Percentiles rank a stretch among this genome's conserved stretches.
Evolutionary conservation across 2,113 vertebrate species (phyloP).

Genomic region (Proterorhinus semilunaris): DNA sequence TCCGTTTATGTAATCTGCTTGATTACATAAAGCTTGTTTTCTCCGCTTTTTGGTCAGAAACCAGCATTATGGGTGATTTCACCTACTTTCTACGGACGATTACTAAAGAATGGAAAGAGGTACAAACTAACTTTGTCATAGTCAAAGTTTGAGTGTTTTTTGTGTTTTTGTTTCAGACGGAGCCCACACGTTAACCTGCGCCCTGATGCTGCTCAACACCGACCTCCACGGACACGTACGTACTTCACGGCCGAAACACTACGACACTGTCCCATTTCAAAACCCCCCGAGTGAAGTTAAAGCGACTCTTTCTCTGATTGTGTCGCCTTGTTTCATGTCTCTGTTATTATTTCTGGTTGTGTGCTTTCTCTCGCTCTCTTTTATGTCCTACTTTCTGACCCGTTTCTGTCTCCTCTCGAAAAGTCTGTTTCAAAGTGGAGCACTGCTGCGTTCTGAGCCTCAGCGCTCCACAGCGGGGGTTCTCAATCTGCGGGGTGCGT

Average conservation of each 20-base stretch:
- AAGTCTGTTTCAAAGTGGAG: slow-evolving; percentile 51
- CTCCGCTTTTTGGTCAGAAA: too few relatives aligned
- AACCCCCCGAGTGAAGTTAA: neutral
- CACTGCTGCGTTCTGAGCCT: slow-evolving; percentile 29
- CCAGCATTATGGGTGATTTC: too few relatives aligned
- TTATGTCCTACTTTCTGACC: slow-evolving; percentile 63
- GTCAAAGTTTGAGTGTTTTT: too few relatives aligned
- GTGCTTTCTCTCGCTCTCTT: slow-evolving; percentile 16
- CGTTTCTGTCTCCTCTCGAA: slow-evolving; percentile 57
- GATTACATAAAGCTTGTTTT: too few relatives aligned
- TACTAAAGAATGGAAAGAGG: too few relatives aligned
- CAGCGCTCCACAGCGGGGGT: slow-evolving; percentile 17
- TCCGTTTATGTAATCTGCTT: too few relatives aligned
- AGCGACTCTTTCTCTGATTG: neutral
- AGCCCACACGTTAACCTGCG: slow-evolving; percentile 80
- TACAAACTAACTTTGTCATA: too few relatives aligned
- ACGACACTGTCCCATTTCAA: neutral
- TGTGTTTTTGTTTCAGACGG: slow-evolving; percentile 67
- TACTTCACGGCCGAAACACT: slow-evolving; percentile 15
- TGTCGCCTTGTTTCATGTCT: slow-evolving; percentile 1
- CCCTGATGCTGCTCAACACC: slow-evolving; percentile 82
- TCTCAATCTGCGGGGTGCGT: too few relatives aligned
- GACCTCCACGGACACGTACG: slow-evolving; percentile 81
- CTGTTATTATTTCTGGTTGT: slow-evolving; percentile 7
- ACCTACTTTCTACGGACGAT: too few relatives aligned